Percentiles rank a stretch among this genome's conserved stretches.
Conservation (phyloP, 1,140 invertebrate genomes). For the Magallana angulata region DNA sequence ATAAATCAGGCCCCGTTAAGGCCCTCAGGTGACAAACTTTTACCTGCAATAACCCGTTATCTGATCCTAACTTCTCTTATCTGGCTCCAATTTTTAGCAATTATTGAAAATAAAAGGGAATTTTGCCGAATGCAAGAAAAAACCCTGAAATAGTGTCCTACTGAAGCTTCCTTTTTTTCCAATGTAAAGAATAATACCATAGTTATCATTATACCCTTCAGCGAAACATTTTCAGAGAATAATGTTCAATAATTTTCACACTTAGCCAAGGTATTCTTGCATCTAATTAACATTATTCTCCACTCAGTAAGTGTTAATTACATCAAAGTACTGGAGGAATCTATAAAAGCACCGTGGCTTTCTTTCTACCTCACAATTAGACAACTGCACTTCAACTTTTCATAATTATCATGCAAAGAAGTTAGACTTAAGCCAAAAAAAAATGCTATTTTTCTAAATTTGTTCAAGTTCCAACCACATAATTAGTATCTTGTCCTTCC, state of each 20-base stretch:
- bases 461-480: no score
- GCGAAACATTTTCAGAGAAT: neutral
- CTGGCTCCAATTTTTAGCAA: conserved; percentile 9
- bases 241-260: neutral
- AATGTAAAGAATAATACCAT: neutral
- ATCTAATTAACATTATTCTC: neutral
- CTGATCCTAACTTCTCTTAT: conserved; percentile 19
- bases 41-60: neutral
- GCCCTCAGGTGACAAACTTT: conserved; percentile 23
- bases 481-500: no score
- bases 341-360: no score
- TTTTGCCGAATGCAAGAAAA: neutral
- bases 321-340: no score
- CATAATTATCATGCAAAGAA: no score
- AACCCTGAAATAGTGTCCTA: neutral
- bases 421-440: no score
- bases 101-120: neutral
- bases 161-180: neutral
- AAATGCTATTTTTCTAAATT: no score
- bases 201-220: conserved; percentile 1
- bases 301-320: neutral
- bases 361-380: no score
- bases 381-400: no score
- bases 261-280: neutral
- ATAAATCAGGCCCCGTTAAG: neutral